Evolutionary conservation across 2,888 invertebrate species (phyloP).

Genomic region (Nomada ruficornis): DNA sequence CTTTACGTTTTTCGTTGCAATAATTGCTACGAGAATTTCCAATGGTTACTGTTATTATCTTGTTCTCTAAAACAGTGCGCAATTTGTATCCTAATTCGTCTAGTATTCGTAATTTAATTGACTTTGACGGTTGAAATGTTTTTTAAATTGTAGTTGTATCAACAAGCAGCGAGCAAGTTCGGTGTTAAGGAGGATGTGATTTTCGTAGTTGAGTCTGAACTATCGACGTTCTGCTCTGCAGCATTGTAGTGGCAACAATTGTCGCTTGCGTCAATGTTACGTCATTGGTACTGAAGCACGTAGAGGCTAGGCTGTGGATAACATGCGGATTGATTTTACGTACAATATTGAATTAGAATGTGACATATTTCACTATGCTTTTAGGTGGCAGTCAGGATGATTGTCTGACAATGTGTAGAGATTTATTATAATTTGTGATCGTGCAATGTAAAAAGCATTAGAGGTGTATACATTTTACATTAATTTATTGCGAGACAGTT

Average conservation of each 20-base stretch:
- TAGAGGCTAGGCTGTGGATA: conserved; percentile 51
- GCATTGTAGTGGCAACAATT: conserved; percentile 79
- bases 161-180: not conserved
- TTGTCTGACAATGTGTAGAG: not conserved
- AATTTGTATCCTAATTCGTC: too few species aligned
- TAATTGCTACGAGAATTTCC: too few species aligned
- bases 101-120: too few species aligned
- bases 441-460: too few species aligned
- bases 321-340: conserved; percentile 64
- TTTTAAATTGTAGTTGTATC: not conserved
- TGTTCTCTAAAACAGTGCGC: too few species aligned
- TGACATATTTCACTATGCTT: not conserved
- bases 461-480: not conserved
- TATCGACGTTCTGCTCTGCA: conserved; percentile 68
- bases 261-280: conserved; percentile 80
- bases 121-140: not conserved
- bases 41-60: too few species aligned
- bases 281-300: conserved; percentile 71
- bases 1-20: too few species aligned
- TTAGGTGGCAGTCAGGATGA: not conserved
- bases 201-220: conserved; percentile 51
- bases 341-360: conserved; percentile 32
- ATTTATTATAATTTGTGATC: too few species aligned
- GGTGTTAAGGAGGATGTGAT: conserved; percentile 37
- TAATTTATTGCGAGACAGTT: conserved; percentile 15